Percentiles rank a stretch among this genome's conserved stretches.
Evolutionary conservation across 2,888 invertebrate species (phyloP).

Genomic region (Sinodicranocentrus sp.): DNA sequence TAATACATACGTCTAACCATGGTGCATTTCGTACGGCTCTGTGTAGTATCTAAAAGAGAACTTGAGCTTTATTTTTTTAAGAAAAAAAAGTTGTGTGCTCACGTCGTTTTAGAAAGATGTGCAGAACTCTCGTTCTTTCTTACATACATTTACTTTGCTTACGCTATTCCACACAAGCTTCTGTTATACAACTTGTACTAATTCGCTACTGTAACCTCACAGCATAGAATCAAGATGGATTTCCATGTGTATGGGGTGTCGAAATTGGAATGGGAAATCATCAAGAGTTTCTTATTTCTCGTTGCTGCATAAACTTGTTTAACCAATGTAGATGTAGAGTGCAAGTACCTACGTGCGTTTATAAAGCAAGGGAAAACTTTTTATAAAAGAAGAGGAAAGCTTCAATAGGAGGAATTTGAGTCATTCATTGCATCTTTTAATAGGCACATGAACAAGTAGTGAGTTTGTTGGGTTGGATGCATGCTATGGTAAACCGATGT

Average conservation of each 20-base stretch:
- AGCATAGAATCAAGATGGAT: constrained; percentile 3
- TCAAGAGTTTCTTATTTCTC: constrained; percentile 33
- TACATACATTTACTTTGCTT: too few relatives aligned
- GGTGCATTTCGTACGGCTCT: too few relatives aligned
- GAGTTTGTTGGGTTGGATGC: background rate
- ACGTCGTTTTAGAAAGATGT: too few relatives aligned
- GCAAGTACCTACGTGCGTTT: constrained; percentile 10
- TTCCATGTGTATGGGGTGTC: constrained; percentile 18
- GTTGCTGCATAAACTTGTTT: background rate
- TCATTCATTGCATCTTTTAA: constrained; percentile 39
- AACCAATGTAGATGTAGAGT: background rate
- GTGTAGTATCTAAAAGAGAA: too few relatives aligned
- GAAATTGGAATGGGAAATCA: constrained; percentile 36
- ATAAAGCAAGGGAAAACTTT: constrained; percentile 8
- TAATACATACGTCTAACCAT: too few relatives aligned
- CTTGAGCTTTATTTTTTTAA: too few relatives aligned
- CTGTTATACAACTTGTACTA: too few relatives aligned
- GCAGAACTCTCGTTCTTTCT: too few relatives aligned
- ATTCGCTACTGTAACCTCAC: background rate
- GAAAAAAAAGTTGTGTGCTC: too few relatives aligned
- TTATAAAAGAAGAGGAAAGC: constrained; percentile 38
- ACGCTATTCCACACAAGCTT: too few relatives aligned
- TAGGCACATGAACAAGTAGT: constrained; percentile 5
- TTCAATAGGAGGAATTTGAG: constrained; percentile 31
- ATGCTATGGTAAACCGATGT: constrained; percentile 5